Evolutionary conservation across 92 coral and sea anemone species (phyloP).

Genomic region (Hydrozoanthus gracilis): DNA sequence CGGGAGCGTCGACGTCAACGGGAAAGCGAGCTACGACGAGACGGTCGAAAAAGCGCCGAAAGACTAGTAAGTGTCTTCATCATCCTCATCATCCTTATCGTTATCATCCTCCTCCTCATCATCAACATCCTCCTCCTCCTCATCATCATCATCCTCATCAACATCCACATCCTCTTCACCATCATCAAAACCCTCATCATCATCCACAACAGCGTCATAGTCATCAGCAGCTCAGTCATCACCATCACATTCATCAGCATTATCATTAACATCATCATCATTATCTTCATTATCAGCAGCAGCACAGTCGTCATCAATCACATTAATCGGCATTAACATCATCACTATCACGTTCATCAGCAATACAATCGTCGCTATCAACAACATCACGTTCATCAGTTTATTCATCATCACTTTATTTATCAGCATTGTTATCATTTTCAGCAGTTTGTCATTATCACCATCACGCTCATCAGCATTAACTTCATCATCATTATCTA

Average conservation of each 20-base stretch:
- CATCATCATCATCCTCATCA: not conserved
- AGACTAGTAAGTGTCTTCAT: conserved; percentile 8
- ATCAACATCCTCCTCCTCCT: not conserved
- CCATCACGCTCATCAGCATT: not conserved
- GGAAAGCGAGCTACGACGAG: conserved; percentile 15
- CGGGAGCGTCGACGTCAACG: not conserved
- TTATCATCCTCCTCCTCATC: not conserved
- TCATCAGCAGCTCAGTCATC: not conserved
- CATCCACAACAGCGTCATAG: not conserved
- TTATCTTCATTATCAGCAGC: not conserved
- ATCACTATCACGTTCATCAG: not conserved
- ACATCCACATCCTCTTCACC: not conserved
- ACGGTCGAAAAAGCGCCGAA: conserved; percentile 22
- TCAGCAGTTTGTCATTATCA: not conserved
- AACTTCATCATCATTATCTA: not conserved
- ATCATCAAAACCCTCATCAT: not conserved
- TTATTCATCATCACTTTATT: too few relatives aligned
- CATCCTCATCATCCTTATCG: not conserved
- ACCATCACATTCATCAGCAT: not conserved
- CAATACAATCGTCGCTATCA: not conserved
- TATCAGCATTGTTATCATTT: not conserved
- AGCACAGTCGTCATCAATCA: not conserved
- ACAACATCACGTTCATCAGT: not conserved
- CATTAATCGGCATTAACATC: not conserved
- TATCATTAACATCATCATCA: not conserved